These are phyloP conservation scores for Eurosta solidaginis DNA, from an alignment of 1,140 invertebrate genomes.

Conservation along the genomic window DNA sequence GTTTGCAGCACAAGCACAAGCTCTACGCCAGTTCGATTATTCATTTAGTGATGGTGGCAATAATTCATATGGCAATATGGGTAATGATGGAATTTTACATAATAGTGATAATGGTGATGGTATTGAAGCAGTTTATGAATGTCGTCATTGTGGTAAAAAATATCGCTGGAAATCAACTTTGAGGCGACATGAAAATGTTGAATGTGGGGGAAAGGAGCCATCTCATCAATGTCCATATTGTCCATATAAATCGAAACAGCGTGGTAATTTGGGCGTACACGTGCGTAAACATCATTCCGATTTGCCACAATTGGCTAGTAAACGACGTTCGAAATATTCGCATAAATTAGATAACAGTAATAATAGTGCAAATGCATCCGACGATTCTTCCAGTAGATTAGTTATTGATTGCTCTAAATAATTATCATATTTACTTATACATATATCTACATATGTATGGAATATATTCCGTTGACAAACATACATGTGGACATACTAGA, in stretches of 20 bases:
- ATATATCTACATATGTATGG: background rate
- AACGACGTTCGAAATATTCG: conserved; percentile 57
- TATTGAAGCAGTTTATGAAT: conserved; percentile 69
- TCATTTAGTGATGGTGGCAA: conserved; percentile 47
- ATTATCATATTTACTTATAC: background rate
- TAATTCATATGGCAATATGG: conserved; percentile 42
- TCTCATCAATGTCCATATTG: conserved; percentile 82
- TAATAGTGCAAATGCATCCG: conserved; percentile 45
- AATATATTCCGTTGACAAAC: no score
- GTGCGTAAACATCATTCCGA: conserved; percentile 73
- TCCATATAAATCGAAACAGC: conserved; percentile 77
- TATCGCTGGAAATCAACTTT: conserved; percentile 83
- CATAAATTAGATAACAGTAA: conserved; percentile 39
- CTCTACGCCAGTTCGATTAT: conserved; percentile 52
- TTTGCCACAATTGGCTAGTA: conserved; percentile 55
- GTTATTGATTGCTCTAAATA: conserved; percentile 46
- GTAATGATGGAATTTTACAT: conserved; percentile 45
- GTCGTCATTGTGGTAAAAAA: conserved; percentile 77
- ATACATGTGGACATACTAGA: no score
- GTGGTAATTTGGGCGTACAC: conserved; percentile 79
- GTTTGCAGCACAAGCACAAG: conserved; percentile 40
- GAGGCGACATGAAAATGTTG: conserved; percentile 80
- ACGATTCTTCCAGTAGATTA: conserved; percentile 54
- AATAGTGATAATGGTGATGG: conserved; percentile 42
- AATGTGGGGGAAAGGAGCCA: conserved; percentile 82